Base-by-base conservation (phyloP, 2,113 vertebrate species). In the Arvicanthis niloticus region DNA sequence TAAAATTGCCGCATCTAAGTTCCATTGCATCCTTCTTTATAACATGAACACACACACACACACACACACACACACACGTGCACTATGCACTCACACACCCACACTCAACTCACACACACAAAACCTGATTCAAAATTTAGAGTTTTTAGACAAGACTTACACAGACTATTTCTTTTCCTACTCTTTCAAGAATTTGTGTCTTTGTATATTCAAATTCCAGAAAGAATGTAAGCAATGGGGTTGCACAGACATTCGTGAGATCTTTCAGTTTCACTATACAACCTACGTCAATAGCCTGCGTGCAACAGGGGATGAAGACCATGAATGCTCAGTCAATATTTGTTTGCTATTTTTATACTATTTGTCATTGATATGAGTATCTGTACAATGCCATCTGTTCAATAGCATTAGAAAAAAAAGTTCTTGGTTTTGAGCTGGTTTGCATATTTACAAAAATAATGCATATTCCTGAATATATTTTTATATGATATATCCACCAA, bases 111-210 rank as follows among this genome's bases (percentile, higher is more conserved):
- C 65, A 9, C 37, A 21, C 88, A 81, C 76, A 75, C 21, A 91
- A 8, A 22, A 42, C 65, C 72, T 84, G 40, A 65, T 40, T 60
- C 15, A 87, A 68, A 93, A 89, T 70, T 76, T 81, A 90, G 22
- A 86, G 40, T 72, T 93, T 5, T 8, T 90, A 42, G 11, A 58
- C 31, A 94, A 94, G 42, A 96, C 13, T 37, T 87, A 40, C 76
- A 58, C 19, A 51, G 31, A 92, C 7, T 91, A 4, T 70, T 91
- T 24, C 75, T 22, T 86, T 75, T 24, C 48, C 45, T 77, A 56
- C 4, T 92, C 40, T 80, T 97, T 84, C 80, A 93, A 65, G 45
- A 92, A 96, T 93, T 89, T 93, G 22, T 78, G n/a, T 76, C 84
- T 92, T 51, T 87, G 48, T 53, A 48, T 72, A 65, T 48, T 40